Conservation (phyloP, 2,113 vertebrate species). For the Dipodomys spectabilis region DNA sequence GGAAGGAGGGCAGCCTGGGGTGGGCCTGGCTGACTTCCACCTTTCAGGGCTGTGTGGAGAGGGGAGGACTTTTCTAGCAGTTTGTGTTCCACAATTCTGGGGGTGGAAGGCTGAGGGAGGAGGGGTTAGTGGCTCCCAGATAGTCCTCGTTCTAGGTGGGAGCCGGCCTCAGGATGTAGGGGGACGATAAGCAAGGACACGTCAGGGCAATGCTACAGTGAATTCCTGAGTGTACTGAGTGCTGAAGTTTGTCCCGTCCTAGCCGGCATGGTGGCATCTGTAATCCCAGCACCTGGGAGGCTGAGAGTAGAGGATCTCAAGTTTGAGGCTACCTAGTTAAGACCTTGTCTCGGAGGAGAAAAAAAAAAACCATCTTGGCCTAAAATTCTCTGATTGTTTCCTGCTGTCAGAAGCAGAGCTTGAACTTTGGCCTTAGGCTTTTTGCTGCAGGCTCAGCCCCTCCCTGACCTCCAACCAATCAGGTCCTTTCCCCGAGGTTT, state of each 20-base stretch:
- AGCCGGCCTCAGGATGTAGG: neutral
- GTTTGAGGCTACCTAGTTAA: neutral
- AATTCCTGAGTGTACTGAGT: neutral
- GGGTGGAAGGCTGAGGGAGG: constrained; percentile 17
- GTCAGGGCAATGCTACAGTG: neutral
- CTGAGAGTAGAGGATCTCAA: neutral
- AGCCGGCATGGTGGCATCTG: neutral
- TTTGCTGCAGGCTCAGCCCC: neutral
- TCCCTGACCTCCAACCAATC: neutral
- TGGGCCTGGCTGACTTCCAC: neutral
- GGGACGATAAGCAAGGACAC: neutral
- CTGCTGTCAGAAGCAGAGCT: neutral
- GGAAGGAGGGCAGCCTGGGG: neutral
- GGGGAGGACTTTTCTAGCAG: neutral
- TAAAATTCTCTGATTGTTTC: neutral
- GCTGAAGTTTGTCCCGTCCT: too few species aligned
- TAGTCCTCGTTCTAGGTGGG: neutral
- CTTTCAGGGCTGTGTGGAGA: neutral
- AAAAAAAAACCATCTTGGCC: neutral
- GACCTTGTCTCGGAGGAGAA: neutral
- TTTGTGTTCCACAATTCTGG: neutral
- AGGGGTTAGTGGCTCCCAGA: neutral
- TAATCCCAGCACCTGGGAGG: neutral
- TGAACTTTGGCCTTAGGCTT: constrained; percentile 7
- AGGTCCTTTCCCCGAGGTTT: constrained; percentile 5